Percentiles rank a stretch among this genome's conserved stretches.
These are phyloP conservation scores for Telenomus remus DNA, from an alignment of 1,140 invertebrate genomes.

Conservation along the genomic window DNA sequence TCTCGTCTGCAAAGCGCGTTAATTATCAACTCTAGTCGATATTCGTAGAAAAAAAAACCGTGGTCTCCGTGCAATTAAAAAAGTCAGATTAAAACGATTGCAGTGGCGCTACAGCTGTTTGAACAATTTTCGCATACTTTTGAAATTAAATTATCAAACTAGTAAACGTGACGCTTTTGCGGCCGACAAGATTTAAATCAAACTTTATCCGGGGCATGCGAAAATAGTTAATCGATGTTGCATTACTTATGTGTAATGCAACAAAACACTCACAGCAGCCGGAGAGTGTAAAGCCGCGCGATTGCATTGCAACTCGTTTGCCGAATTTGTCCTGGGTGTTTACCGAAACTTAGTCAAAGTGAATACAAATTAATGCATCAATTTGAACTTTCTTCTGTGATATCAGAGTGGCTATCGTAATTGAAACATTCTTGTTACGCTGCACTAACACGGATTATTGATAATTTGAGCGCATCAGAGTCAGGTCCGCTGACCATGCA, in stretches of 20 bases:
- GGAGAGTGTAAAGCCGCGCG: constrained; percentile 9
- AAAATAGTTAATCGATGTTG: too few species aligned
- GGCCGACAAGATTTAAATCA: too few species aligned
- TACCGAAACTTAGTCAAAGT: constrained; percentile 71
- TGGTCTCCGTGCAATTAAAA: constrained; percentile 13
- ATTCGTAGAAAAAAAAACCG: constrained; percentile 29
- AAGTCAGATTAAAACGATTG: constrained; percentile 13
- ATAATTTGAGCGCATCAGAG: constrained; percentile 17
- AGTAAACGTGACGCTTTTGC: too few species aligned
- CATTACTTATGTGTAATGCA: constrained; percentile 5
- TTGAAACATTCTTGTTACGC: constrained; percentile 68
- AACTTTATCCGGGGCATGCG: too few species aligned
- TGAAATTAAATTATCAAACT: not conserved
- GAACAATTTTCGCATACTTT: too few species aligned
- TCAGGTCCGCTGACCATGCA: constrained; percentile 1
- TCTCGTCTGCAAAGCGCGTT: constrained; percentile 55
- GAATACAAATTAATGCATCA: constrained; percentile 72
- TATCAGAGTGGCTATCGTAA: constrained; percentile 56
- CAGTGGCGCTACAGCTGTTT: not conserved
- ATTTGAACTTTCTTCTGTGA: constrained; percentile 59
- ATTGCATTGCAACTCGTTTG: constrained; percentile 60
- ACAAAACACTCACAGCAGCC: constrained; percentile 3
- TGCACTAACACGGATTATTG: constrained; percentile 51
- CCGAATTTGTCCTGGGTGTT: constrained; percentile 68
- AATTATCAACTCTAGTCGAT: constrained; percentile 57